Percentiles rank a stretch among this genome's conserved stretches.
These are phyloP conservation scores for Protonemura montana DNA, from an alignment of 2,888 invertebrate genomes.

Conservation along the genomic window DNA sequence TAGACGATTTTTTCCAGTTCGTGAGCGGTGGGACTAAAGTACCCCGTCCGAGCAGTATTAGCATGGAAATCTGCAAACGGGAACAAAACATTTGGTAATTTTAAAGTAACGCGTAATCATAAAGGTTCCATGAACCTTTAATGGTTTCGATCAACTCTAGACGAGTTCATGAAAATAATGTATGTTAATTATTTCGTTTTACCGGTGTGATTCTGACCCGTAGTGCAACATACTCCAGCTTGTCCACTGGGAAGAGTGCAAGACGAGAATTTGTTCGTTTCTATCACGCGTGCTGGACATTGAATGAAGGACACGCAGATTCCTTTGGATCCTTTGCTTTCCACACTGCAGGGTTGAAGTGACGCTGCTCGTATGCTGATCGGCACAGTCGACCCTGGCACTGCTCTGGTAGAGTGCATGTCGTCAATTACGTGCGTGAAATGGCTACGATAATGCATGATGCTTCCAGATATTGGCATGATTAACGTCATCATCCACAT, in stretches of 20 bases:
- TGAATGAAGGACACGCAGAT: slow-evolving; percentile 70
- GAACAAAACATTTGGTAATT: background rate
- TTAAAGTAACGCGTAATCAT: background rate
- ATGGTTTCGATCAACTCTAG: too few relatives aligned
- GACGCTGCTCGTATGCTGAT: background rate
- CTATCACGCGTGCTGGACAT: slow-evolving; percentile 69
- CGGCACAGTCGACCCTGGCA: background rate
- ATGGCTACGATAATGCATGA: slow-evolving; percentile 29
- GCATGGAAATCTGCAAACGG: background rate
- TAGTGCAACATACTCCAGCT: slow-evolving; percentile 70
- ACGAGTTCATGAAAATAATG: background rate
- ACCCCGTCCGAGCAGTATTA: background rate
- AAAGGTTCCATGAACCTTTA: background rate
- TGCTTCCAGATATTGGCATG: background rate
- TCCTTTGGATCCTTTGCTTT: slow-evolving; percentile 54
- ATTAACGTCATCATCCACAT: background rate
- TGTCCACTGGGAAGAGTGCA: slow-evolving; percentile 63
- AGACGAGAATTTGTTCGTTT: slow-evolving; percentile 54
- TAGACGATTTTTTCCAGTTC: slow-evolving; percentile 2
- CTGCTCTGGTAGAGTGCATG: background rate
- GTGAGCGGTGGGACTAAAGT: background rate
- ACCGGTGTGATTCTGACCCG: slow-evolving; percentile 68
- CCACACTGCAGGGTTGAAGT: background rate
- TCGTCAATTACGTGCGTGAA: slow-evolving; percentile 30
- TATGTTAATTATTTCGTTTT: slow-evolving; percentile 50